Percentiles rank a stretch among this genome's conserved stretches.
These are phyloP conservation scores for Arge pagana DNA, from an alignment of 2,888 invertebrate species.

Conservation along the genomic window DNA sequence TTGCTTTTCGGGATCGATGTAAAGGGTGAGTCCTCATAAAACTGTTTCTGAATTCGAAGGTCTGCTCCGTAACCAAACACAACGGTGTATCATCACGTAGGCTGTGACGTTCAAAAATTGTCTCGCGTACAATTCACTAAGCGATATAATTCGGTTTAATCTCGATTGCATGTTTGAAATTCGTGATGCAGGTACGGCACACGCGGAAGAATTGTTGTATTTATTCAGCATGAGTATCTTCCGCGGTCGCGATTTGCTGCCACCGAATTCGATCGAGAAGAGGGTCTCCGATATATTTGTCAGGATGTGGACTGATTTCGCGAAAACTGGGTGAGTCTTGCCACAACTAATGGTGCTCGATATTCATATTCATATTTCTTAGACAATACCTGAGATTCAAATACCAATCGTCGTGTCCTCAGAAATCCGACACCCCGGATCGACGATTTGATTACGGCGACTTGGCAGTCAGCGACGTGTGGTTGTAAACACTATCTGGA, in stretches of 20 bases:
- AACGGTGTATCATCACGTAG: neutral
- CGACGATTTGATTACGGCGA: conserved; percentile 31
- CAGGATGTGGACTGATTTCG: conserved; percentile 68
- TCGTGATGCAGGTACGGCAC: conserved; percentile 60
- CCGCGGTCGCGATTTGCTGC: conserved; percentile 24
- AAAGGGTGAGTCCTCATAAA: conserved; percentile 1
- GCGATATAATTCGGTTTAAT: too few relatives aligned
- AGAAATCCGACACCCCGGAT: conserved; percentile 41
- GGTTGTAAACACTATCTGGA: conserved; percentile 34
- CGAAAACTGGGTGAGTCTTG: conserved; percentile 60
- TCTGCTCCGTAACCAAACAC: neutral
- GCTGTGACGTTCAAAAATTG: too few relatives aligned
- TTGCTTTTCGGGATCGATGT: neutral
- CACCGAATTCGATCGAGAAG: conserved; percentile 48
- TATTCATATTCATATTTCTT: too few relatives aligned
- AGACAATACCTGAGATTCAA: too few relatives aligned
- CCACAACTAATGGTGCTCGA: neutral
- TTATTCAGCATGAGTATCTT: conserved; percentile 56
- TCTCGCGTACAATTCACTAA: too few relatives aligned
- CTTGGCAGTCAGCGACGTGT: conserved; percentile 35
- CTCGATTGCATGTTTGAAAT: too few relatives aligned
- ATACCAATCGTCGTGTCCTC: too few relatives aligned
- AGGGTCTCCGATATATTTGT: conserved; percentile 58
- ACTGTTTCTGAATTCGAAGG: too few relatives aligned
- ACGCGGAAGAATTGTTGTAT: conserved; percentile 67